A percentile compares a stretch with the other conserved stretches of the same genome.
Conservation (phyloP, 2,797 vertebrate species). For the Chrosomus eos region DNA sequence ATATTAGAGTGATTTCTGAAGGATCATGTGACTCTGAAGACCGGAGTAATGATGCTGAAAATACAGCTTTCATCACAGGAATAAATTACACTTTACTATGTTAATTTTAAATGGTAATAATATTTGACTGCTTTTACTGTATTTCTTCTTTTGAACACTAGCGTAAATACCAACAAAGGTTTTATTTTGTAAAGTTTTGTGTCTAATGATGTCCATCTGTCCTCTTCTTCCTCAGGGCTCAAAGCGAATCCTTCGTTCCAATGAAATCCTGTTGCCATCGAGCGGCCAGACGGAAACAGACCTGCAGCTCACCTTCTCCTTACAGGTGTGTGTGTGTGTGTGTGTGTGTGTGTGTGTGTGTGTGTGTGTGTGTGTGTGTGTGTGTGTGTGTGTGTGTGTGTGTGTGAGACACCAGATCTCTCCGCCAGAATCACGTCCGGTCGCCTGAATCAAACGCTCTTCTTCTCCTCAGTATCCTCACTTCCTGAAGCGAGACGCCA, state of each 20-base stretch:
- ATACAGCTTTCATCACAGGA: not conserved
- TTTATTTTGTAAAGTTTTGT: not conserved
- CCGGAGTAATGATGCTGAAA: not conserved
- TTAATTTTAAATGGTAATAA: not conserved
- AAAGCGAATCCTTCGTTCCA: conserved; percentile 91
- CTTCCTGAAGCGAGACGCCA: conserved; percentile 90
- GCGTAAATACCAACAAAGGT: not conserved
- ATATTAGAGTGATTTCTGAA: not conserved
- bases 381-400: conserved; percentile 54
- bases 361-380: conserved; percentile 68
- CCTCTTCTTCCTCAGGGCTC: conserved; percentile 79
- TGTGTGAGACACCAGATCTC: not conserved
- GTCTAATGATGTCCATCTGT: conserved; percentile 12
- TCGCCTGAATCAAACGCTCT: not conserved
- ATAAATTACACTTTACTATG: not conserved
- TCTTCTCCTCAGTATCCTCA: conserved; percentile 82
- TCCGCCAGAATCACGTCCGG: not conserved
- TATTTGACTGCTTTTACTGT: not conserved
- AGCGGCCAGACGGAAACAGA: conserved; percentile 88
- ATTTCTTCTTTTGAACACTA: not conserved
- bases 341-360: too few species aligned
- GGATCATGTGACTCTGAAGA: not conserved
- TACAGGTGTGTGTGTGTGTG: conserved; percentile 79
- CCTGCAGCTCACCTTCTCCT: conserved; percentile 90
- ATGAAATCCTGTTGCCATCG: conserved; percentile 87